phyloP scores from a whole-genome alignment of 1,140 invertebrate genomes.

The Andricus grossulariae region DNA sequence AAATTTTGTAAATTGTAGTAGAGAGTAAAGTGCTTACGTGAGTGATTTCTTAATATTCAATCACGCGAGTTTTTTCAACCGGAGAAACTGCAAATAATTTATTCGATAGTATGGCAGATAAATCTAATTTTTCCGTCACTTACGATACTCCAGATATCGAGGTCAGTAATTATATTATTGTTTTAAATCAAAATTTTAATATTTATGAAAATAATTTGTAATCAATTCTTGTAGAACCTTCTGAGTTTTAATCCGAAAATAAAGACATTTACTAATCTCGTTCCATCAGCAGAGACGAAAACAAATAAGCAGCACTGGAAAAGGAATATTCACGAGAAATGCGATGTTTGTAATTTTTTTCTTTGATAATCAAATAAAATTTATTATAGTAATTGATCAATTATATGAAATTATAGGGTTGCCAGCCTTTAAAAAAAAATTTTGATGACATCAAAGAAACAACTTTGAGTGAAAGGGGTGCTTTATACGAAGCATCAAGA shows the following conservation, averaged over 20 bases:
- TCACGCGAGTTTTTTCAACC: too few species aligned
- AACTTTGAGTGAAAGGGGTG: conserved; percentile 95
- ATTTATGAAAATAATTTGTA: conserved; percentile 19
- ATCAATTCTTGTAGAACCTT: conserved; percentile 82
- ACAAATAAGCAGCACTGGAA: conserved; percentile 96
- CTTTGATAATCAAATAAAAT: conserved; percentile 17
- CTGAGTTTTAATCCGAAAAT: conserved; percentile 90
- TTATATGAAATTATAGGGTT: background rate
- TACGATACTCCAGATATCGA: conserved; percentile 83
- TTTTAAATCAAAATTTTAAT: too few species aligned
- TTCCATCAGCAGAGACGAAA: conserved; percentile 90
- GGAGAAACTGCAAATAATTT: conserved; percentile 11
- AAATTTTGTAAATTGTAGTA: too few species aligned
- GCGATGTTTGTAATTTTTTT: conserved; percentile 80
- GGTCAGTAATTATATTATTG: conserved; percentile 72
- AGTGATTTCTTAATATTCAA: too few species aligned
- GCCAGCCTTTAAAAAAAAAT: conserved; percentile 25
- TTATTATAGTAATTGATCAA: background rate
- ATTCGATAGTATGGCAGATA: conserved; percentile 48
- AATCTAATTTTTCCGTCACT: conserved; percentile 70
- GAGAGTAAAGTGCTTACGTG: too few species aligned
- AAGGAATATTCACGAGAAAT: conserved; percentile 90
- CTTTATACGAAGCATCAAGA: conserved; percentile 91
- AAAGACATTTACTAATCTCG: conserved; percentile 83
- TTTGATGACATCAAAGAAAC: conserved; percentile 94